These are phyloP conservation scores for Chymomyza amoena DNA, from an alignment of 2,888 invertebrate species.

Conservation along the genomic window DNA sequence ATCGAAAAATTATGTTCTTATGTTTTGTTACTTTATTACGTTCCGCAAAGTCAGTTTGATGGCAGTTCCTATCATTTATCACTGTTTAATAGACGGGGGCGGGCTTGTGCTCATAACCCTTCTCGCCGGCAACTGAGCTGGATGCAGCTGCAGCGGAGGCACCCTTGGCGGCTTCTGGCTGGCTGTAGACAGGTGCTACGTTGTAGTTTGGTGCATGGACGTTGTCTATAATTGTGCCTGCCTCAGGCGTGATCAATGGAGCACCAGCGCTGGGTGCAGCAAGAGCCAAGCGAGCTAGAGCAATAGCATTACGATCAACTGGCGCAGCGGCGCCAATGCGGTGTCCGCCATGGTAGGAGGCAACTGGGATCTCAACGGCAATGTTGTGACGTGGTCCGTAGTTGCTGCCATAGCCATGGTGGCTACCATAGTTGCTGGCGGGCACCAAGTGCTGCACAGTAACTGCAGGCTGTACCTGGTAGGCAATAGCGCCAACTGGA, in stretches of 20 bases:
- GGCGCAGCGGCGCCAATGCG: constrained; percentile 45
- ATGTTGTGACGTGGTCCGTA: neutral
- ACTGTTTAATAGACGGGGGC: neutral
- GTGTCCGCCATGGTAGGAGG: constrained; percentile 24
- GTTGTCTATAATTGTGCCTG: constrained; percentile 23
- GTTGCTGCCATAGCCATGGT: constrained; percentile 34
- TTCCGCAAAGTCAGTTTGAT: neutral
- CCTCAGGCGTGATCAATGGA: constrained; percentile 45
- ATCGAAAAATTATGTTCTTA: neutral
- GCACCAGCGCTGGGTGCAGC: constrained; percentile 50
- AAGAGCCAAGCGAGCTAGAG: constrained; percentile 56
- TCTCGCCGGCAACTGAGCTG: constrained; percentile 46
- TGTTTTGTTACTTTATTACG: neutral
- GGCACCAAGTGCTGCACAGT: constrained; percentile 47
- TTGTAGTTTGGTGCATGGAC: constrained; percentile 35
- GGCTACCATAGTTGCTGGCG: constrained; percentile 8
- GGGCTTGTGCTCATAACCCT: neutral
- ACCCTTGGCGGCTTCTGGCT: constrained; percentile 41
- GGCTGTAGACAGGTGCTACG: neutral
- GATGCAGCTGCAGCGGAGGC: constrained; percentile 65
- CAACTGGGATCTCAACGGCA: neutral
- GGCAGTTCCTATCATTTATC: neutral
- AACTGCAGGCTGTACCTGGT: constrained; percentile 62
- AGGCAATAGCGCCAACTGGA: constrained; percentile 52
- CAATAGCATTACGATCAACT: constrained; percentile 52